A percentile compares a stretch with the other conserved stretches of the same genome.
phyloP scores from a whole-genome alignment of 2,797 vertebrate genomes.

The Simalia tracyae region DNA sequence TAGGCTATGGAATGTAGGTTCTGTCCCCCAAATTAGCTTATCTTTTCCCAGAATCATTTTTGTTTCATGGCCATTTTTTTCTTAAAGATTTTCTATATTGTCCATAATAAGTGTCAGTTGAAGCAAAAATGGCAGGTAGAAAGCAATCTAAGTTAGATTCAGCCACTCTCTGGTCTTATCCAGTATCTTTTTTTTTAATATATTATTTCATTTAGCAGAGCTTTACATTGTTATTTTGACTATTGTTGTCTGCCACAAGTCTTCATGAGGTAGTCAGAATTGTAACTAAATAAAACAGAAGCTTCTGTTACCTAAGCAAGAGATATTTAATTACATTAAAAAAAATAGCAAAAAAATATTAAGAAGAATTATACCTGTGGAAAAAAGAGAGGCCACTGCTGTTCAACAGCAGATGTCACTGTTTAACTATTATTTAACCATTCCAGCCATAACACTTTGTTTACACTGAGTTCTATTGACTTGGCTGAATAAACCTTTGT shows the following conservation, averaged over 20 bases:
- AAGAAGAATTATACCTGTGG: background rate
- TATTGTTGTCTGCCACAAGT: background rate
- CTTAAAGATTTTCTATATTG: background rate
- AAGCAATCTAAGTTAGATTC: background rate
- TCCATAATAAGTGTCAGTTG: background rate
- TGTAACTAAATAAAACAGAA: background rate
- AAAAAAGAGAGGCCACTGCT: slow-evolving; percentile 34
- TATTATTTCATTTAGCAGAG: background rate
- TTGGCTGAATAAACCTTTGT: background rate
- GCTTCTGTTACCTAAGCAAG: background rate
- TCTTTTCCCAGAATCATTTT: background rate
- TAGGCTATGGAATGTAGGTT: background rate
- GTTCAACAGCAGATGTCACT: slow-evolving; percentile 55
- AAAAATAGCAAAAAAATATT: background rate
- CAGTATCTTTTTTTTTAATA: background rate
- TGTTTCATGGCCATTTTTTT: background rate
- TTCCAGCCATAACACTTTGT: background rate
- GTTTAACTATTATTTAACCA: background rate
- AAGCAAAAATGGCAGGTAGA: background rate
- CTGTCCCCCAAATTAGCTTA: background rate
- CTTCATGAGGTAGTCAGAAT: background rate
- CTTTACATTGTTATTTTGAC: background rate
- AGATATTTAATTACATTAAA: background rate
- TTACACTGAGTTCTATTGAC: background rate
- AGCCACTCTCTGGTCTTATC: background rate